Evolutionary conservation across 2,797 vertebrate species (phyloP).

Genomic region (Esox masquinongy): DNA sequence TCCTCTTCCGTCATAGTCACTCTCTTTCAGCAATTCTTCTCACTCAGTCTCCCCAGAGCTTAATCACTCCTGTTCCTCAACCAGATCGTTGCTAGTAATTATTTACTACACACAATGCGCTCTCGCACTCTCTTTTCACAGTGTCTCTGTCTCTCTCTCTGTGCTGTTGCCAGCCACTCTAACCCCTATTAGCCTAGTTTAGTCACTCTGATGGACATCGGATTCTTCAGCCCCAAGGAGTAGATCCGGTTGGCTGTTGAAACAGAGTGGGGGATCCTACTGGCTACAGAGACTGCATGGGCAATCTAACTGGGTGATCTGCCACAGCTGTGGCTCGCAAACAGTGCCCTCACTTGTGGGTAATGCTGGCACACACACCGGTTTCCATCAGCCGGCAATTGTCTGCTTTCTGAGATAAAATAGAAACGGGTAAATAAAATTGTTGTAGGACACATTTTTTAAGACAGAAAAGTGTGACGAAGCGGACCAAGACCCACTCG

Average conservation of each 20-base stretch:
- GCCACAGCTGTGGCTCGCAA: slow-evolving; percentile 46
- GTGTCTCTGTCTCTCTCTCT: neutral
- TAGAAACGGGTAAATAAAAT: too few species aligned
- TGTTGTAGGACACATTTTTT: too few species aligned
- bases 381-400: neutral
- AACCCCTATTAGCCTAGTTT: slow-evolving; percentile 24
- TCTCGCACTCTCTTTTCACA: slow-evolving; percentile 3
- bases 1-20: neutral
- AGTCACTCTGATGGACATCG: slow-evolving; percentile 14
- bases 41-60: neutral
- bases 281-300: slow-evolving; percentile 12
- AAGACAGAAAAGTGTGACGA: too few species aligned
- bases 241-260: slow-evolving; percentile 27
- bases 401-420: too few species aligned
- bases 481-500: too few species aligned
- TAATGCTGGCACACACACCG: slow-evolving; percentile 29
- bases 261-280: neutral
- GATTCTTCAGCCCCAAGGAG: slow-evolving; percentile 9
- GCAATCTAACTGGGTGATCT: slow-evolving; percentile 45
- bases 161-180: neutral
- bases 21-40: neutral
- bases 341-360: slow-evolving; percentile 49
- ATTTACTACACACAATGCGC: slow-evolving; percentile 27
- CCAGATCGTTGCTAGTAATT: slow-evolving; percentile 30
- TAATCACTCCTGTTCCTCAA: slow-evolving; percentile 16